Base-by-base conservation (phyloP, 2,888 invertebrate genomes). In the Polylopha cassiicola region DNA sequence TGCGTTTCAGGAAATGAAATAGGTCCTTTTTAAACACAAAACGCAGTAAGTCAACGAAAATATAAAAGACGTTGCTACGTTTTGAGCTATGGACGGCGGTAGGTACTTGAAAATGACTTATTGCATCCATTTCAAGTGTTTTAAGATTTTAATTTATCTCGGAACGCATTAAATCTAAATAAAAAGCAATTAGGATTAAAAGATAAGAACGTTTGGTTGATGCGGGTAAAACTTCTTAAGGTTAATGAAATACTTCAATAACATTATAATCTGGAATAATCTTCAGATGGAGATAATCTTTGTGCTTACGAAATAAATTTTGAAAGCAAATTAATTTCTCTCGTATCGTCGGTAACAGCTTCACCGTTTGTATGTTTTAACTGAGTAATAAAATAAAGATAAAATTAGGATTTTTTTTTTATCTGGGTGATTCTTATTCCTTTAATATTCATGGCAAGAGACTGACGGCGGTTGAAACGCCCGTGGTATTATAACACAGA, bases 61-160 rank as follows among this genome's bases (percentile, higher is more conserved):
- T n/a, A n/a, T n/a, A n/a, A n/a, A n/a, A 30, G 43, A 44, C 53
- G 51, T 58, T 58, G 55, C 57, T 61, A 60, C 57, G 58, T 59
- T 57, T 57, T 50, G 50, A 53, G 50, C 47, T 51, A 39, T 44
- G 45, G 51, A 34, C 42, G 41, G 23, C 31, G n/a, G 7, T 15
- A 22, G 53, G 62, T 60, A 73, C 80, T 80, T 71, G 73, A 78
- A 61, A 43, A 64, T 76, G 65, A 75, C 67, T 70, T 64, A 73
- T 66, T 57, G 46, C 59, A 21, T 36, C 47, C 47, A 51, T 58
- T 65, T 74, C 69, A 62, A 76, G 75, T 73, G 72, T 48, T 46
- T 53, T 39, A 34, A 46, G 50, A 39, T 47, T 43, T 33, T 32
- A 24, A 30, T 50, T 68, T 72, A 74, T 75, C 74, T 66, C 44